phyloP scores from a whole-genome alignment of 2,888 invertebrate genomes.

The Lamellibrachia satsuma region DNA sequence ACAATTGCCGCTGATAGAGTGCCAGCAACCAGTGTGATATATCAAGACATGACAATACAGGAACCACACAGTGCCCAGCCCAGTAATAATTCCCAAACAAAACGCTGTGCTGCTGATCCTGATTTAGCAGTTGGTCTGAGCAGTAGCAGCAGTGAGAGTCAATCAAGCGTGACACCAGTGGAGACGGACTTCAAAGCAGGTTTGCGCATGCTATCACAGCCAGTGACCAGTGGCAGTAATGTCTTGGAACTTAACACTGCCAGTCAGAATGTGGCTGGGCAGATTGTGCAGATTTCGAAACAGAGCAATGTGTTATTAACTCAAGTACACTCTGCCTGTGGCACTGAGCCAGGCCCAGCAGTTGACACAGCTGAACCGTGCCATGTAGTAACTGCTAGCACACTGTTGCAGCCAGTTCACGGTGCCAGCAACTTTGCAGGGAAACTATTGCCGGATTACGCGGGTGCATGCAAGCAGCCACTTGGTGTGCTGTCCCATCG shows the following conservation, averaged over 20 bases:
- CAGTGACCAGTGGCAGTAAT: slow-evolving; percentile 17
- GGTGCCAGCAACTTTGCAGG: background rate
- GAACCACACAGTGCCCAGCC: background rate
- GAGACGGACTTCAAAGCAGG: background rate
- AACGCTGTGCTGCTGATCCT: background rate
- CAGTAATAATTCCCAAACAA: background rate
- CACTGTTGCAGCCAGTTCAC: background rate
- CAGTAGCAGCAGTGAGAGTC: background rate
- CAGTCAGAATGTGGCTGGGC: background rate
- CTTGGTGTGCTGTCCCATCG: background rate
- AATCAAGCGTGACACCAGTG: background rate
- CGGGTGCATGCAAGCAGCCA: background rate
- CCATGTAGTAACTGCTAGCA: background rate
- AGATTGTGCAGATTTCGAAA: background rate
- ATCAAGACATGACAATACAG: background rate
- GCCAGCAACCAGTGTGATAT: background rate
- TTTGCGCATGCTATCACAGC: background rate
- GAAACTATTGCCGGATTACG: background rate
- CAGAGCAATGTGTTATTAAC: slow-evolving; percentile 5
- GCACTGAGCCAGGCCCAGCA: background rate
- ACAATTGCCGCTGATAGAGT: background rate
- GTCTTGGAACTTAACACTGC: background rate
- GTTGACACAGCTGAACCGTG: background rate
- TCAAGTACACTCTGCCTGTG: background rate
- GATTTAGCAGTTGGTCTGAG: background rate